Percentiles rank a stretch among this genome's conserved stretches.
phyloP scores from a whole-genome alignment of 2,113 vertebrate genomes.

The Gasterosteus aculeatus region DNA sequence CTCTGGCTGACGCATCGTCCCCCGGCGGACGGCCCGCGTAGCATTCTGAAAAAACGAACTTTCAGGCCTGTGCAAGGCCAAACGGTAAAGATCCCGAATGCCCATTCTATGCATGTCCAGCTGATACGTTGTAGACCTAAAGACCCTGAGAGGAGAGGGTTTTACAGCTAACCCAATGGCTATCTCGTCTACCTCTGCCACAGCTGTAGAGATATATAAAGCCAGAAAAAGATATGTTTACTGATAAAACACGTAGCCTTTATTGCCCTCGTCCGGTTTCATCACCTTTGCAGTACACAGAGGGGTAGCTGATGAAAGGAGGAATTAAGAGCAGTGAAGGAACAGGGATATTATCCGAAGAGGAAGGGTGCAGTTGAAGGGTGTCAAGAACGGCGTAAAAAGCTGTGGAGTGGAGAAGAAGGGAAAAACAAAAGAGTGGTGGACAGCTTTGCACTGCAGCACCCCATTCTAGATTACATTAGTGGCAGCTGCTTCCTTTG shows the following conservation, averaged over 20 bases:
- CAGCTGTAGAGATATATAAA: slow-evolving; percentile 18
- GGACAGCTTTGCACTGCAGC: slow-evolving; percentile 76
- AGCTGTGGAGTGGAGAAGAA: slow-evolving; percentile 61
- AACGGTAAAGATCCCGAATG: slow-evolving; percentile 58
- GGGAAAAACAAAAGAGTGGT: slow-evolving; percentile 74
- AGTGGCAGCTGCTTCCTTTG: slow-evolving; percentile 91
- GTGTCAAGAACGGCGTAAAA: slow-evolving; percentile 67
- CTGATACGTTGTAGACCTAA: slow-evolving; percentile 37
- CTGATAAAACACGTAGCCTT: slow-evolving; percentile 52
- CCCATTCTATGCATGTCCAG: slow-evolving; percentile 59
- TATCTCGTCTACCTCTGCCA: slow-evolving; percentile 59
- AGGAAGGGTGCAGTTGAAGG: slow-evolving; percentile 58
- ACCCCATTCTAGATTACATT: slow-evolving; percentile 84
- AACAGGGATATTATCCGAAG: slow-evolving; percentile 66
- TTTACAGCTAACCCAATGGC: slow-evolving; percentile 20
- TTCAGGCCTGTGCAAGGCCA: slow-evolving; percentile 65
- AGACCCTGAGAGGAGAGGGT: slow-evolving; percentile 20
- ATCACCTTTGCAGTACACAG: slow-evolving; percentile 45
- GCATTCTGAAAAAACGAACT: slow-evolving; percentile 69
- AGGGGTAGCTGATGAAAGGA: slow-evolving; percentile 55
- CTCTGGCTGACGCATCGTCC: slow-evolving; percentile 55
- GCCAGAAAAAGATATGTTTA: slow-evolving; percentile 57
- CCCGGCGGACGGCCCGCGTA: slow-evolving; percentile 61
- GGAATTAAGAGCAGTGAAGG: slow-evolving; percentile 60
- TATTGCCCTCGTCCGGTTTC: slow-evolving; percentile 49